phyloP scores from a whole-genome alignment of 2,888 invertebrate genomes.

The Calameuta pallipes region DNA sequence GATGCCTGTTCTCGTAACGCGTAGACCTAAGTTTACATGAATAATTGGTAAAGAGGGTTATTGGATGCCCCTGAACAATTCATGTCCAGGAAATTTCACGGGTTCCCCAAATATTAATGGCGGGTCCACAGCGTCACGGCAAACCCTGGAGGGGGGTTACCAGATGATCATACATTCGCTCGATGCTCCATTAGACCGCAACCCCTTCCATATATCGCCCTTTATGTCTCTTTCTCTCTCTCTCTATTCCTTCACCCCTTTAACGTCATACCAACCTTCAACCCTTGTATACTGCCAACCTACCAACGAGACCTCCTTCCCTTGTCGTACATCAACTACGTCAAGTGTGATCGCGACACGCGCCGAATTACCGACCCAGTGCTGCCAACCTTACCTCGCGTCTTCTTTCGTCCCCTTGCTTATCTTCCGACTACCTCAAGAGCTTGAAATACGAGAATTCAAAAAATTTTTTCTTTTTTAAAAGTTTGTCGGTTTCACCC shows the following conservation, averaged over 20 bases:
- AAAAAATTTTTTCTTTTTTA: no score
- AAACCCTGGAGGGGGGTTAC: neutral
- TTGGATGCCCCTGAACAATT: constrained; percentile 1
- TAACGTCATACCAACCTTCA: neutral
- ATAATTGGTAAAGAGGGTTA: constrained; percentile 9
- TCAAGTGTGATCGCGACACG: neutral
- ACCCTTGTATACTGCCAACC: neutral
- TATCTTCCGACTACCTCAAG: no score
- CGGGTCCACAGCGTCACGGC: neutral
- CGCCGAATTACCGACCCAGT: no score
- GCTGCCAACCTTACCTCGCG: no score
- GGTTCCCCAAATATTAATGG: constrained; percentile 9
- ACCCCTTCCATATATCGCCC: neutral
- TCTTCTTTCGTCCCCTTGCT: no score
- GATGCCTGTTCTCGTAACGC: neutral
- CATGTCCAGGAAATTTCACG: constrained; percentile 5
- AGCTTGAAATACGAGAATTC: no score
- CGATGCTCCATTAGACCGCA: constrained; percentile 12
- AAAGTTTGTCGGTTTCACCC: no score
- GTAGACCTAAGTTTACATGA: constrained; percentile 8
- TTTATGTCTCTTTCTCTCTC: neutral
- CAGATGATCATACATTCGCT: constrained; percentile 7
- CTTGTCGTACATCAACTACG: neutral
- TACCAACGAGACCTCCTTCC: constrained; percentile 7
- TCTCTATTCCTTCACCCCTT: neutral